Base-by-base conservation (phyloP, 35 echinoderm and acorn worm genomes). In the Holothuria glaberrima region DNA sequence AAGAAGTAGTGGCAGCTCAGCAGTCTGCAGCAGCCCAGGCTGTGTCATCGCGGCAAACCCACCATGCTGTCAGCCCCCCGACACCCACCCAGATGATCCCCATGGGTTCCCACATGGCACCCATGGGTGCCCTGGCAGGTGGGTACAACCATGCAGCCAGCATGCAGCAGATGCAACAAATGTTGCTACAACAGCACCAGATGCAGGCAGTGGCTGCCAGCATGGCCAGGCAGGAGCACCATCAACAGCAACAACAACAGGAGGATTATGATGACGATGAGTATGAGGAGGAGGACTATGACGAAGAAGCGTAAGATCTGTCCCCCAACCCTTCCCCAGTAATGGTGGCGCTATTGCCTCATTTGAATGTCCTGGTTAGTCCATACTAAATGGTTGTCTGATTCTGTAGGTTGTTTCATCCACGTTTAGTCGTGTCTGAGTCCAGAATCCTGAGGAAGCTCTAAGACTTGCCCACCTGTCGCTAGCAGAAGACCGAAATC, bases 191-290 rank as follows among this genome's bases (percentile, higher is more conserved):
- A 31, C 86, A 89, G 32, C 92, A 93, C 5, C 92, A 89, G 65
- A 68, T 68, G 61, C 92, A 83, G 63, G 71, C 91, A 9, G 48
- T 80, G 74, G 59, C 85, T 62, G 65, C 76, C 18, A 90, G 57
- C 68, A 87, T 67, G 48, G 64, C 77, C 48, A 74, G 68, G 71
- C 93, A 94, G 41, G 86, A 88, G 36, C 83, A 88, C 34, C 90
- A 84, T 26, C 80, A 78, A 26, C 72, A 91, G 76, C 75, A 82
- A 41, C 77, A 83, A 30, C 81, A 88, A 1, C 71, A 94, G 17
- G 89, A 91, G 0, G 92, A 89, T 13, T 79, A 83, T 5, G 86
- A 93, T 28, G 89, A 91, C 21, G 89, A 91, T 41, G 93, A 94
- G 16, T 67, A 94, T 7, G 89, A 94, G 6, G 83, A 94, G 30